phyloP scores from a whole-genome alignment of 2,113 vertebrate species.

The Seriola dumerili region DNA sequence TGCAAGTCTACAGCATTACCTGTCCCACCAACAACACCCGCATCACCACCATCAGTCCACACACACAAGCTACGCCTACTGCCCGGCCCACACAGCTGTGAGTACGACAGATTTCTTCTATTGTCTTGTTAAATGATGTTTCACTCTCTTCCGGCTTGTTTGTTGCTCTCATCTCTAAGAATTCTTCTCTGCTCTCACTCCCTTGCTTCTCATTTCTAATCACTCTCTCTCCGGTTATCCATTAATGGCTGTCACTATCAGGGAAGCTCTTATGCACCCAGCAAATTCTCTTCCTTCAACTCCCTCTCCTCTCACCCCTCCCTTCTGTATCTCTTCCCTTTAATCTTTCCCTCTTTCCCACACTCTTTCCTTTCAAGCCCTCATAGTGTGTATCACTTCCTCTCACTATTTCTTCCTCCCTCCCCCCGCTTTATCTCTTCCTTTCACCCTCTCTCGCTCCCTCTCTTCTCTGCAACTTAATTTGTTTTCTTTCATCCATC shows the following conservation, averaged over 20 bases:
- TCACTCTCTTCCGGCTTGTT: slow-evolving; percentile 1
- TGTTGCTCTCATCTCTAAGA: slow-evolving; percentile 12
- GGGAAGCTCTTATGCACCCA: slow-evolving; percentile 32
- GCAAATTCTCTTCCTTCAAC: slow-evolving; percentile 10
- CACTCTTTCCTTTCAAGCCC: slow-evolving; percentile 47
- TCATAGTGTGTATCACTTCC: slow-evolving; percentile 21
- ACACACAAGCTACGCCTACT: slow-evolving; percentile 89
- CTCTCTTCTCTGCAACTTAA: slow-evolving; percentile 54
- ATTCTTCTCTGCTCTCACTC: not conserved
- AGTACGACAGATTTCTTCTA: slow-evolving; percentile 73
- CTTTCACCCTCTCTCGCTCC: slow-evolving; percentile 29
- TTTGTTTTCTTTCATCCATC: slow-evolving; percentile 71
- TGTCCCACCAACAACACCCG: slow-evolving; percentile 66
- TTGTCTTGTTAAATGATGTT: not conserved
- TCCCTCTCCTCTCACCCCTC: not conserved
- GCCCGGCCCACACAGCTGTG: slow-evolving; percentile 87
- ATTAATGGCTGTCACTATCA: slow-evolving; percentile 40
- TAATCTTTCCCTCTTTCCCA: slow-evolving; percentile 48
- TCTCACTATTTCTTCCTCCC: slow-evolving; percentile 1
- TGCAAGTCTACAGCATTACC: slow-evolving; percentile 87
- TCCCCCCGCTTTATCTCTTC: slow-evolving; percentile 31
- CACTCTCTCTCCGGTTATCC: slow-evolving; percentile 23
- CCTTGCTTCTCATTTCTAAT: slow-evolving; percentile 15
- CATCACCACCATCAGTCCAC: slow-evolving; percentile 60
- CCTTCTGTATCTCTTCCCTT: slow-evolving; percentile 18